phyloP scores from a whole-genome alignment of 2,113 vertebrate genomes.

The Oreochromis aureus region DNA sequence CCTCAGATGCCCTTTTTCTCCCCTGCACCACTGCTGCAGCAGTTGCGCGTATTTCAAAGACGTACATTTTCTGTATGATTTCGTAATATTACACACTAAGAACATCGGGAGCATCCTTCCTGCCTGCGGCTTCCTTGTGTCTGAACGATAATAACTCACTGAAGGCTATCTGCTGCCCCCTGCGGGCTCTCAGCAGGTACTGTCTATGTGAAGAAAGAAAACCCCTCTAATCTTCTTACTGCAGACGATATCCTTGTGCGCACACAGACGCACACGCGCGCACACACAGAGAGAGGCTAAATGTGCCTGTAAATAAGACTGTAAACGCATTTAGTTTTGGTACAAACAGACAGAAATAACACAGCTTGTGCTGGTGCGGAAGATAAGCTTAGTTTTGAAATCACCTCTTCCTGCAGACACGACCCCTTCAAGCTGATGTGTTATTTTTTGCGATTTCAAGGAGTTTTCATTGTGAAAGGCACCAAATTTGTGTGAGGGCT shows the following conservation, averaged over 20 bases:
- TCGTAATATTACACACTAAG: background rate
- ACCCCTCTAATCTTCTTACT: conserved; percentile 36
- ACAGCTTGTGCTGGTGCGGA: background rate
- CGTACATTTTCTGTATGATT: background rate
- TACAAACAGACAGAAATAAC: background rate
- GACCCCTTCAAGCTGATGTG: background rate
- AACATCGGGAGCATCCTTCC: background rate
- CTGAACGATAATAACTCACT: background rate
- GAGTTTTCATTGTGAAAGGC: background rate
- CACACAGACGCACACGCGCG: background rate
- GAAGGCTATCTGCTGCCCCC: conserved; percentile 49
- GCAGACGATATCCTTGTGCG: background rate
- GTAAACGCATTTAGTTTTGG: background rate
- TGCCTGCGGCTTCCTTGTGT: background rate
- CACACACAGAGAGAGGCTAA: background rate
- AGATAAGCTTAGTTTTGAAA: background rate
- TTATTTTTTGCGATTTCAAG: background rate
- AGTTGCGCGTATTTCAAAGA: background rate
- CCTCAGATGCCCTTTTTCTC: background rate
- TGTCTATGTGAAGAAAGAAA: background rate
- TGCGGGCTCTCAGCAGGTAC: conserved; percentile 6
- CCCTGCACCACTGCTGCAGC: background rate
- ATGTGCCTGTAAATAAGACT: conserved; percentile 14
- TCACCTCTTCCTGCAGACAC: background rate
- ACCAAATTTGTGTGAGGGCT: background rate